Conservation (phyloP, 2,888 invertebrate genomes). For the Polylopha cassiicola region DNA sequence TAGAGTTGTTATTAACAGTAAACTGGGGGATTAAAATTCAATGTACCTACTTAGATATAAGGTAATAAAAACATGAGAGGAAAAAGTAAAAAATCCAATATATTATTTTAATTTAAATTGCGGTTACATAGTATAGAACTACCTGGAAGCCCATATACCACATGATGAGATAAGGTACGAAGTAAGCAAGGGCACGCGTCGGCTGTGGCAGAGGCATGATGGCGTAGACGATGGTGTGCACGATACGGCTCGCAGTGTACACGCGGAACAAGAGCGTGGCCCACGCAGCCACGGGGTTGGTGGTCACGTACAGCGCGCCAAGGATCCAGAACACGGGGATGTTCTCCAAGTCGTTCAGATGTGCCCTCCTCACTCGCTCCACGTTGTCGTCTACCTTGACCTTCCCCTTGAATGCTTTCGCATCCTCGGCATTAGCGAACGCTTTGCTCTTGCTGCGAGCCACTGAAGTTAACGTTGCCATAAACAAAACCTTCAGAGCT, state of each 20-base stretch:
- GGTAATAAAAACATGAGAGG: too few relatives aligned
- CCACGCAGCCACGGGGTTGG: slow-evolving; percentile 54
- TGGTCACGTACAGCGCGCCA: slow-evolving; percentile 68
- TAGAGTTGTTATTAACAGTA: too few relatives aligned
- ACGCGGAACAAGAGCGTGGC: slow-evolving; percentile 48
- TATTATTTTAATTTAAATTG: too few relatives aligned
- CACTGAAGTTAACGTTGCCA: slow-evolving; percentile 8
- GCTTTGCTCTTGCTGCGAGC: too few relatives aligned
- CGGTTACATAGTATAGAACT: slow-evolving; percentile 14
- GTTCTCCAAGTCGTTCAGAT: slow-evolving; percentile 79
- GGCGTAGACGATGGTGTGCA: slow-evolving; percentile 77
- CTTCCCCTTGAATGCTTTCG: slow-evolving; percentile 32
- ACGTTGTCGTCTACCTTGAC: slow-evolving; percentile 62
- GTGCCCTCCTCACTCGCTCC: slow-evolving; percentile 73
- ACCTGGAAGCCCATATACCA: slow-evolving; percentile 23
- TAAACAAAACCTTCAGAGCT: slow-evolving; percentile 15
- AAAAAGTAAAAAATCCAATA: too few relatives aligned
- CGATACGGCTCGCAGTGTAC: slow-evolving; percentile 61
- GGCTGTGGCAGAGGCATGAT: slow-evolving; percentile 67
- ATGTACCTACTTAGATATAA: too few relatives aligned
- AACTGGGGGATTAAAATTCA: too few relatives aligned
- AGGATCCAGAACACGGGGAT: slow-evolving; percentile 72
- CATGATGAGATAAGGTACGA: slow-evolving; percentile 20
- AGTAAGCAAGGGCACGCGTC: slow-evolving; percentile 22
- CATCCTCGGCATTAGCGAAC: too few relatives aligned